A percentile compares a stretch with the other conserved stretches of the same genome.
Evolutionary conservation across 1,140 invertebrate species (phyloP).

Genomic region (Eubasilissa regina): DNA sequence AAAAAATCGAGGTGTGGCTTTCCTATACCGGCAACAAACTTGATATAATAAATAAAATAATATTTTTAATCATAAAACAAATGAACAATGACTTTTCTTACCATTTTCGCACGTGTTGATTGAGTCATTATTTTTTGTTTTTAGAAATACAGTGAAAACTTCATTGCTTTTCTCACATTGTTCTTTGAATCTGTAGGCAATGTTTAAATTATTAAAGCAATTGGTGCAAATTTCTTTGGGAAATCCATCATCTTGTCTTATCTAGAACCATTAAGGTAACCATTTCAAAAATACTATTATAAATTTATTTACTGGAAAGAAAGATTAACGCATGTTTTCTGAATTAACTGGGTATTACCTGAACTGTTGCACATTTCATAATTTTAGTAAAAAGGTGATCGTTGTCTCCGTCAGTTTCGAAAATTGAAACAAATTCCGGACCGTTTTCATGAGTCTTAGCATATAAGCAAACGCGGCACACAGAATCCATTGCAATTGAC

Average conservation of each 20-base stretch:
- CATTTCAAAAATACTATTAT: too few species aligned
- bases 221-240: slow-evolving; percentile 42
- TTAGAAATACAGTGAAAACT: slow-evolving; percentile 37
- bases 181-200: slow-evolving; percentile 51
- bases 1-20: too few species aligned
- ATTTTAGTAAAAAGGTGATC: slow-evolving; percentile 37
- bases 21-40: too few species aligned
- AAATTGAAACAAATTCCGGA: slow-evolving; percentile 34
- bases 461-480: slow-evolving; percentile 46
- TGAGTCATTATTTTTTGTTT: neutral
- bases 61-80: too few species aligned
- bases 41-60: too few species aligned
- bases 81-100: too few species aligned
- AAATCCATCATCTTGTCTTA: slow-evolving; percentile 42
- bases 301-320: too few species aligned
- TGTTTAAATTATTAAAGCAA: slow-evolving; percentile 45
- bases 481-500: slow-evolving; percentile 14
- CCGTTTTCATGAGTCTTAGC: neutral
- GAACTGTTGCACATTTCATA: slow-evolving; percentile 42
- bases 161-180: slow-evolving; percentile 50
- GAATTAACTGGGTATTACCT: slow-evolving; percentile 18
- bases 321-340: too few species aligned
- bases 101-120: neutral
- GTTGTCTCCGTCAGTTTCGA: slow-evolving; percentile 9
- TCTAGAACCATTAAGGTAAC: slow-evolving; percentile 38